Conservation (phyloP, 2,797 vertebrate genomes). For the Pteropus rufus region DNA sequence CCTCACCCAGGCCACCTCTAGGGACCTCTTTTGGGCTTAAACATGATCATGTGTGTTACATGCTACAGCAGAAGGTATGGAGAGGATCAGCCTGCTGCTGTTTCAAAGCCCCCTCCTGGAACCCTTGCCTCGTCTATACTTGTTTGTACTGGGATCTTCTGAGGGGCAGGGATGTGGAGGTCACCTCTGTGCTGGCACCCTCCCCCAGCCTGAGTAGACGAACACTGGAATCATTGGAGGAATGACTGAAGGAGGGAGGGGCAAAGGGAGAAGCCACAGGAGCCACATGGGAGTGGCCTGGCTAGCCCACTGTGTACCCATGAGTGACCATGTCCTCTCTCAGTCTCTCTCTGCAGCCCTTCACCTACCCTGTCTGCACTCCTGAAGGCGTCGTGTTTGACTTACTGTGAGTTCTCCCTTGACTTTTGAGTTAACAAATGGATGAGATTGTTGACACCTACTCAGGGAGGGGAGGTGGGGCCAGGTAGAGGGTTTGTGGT, state of each 20-base stretch:
- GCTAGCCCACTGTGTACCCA: not conserved
- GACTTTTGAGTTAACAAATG: not conserved
- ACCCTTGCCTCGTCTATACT: not conserved
- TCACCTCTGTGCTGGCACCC: not conserved
- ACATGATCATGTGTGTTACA: not conserved
- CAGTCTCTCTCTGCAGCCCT: slow-evolving; percentile 96
- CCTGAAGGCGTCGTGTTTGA: slow-evolving; percentile 95
- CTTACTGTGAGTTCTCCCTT: slow-evolving; percentile 90
- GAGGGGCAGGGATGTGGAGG: not conserved
- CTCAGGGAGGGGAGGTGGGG: not conserved
- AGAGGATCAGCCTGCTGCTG: not conserved
- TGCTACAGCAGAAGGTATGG: not conserved
- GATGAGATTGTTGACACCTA: not conserved
- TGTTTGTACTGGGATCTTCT: not conserved
- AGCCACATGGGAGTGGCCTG: not conserved
- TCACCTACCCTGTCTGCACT: slow-evolving; percentile 95
- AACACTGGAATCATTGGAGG: not conserved
- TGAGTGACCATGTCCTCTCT: slow-evolving; percentile 17
- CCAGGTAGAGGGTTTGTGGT: not conserved
- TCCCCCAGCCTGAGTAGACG: not conserved
- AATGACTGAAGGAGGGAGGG: not conserved
- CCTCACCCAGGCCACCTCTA: not conserved
- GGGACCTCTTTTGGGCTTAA: not conserved
- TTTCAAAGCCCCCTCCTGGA: not conserved
- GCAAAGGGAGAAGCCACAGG: not conserved